phyloP scores from a whole-genome alignment of 2,888 invertebrate species.

The Operophtera brumata region DNA sequence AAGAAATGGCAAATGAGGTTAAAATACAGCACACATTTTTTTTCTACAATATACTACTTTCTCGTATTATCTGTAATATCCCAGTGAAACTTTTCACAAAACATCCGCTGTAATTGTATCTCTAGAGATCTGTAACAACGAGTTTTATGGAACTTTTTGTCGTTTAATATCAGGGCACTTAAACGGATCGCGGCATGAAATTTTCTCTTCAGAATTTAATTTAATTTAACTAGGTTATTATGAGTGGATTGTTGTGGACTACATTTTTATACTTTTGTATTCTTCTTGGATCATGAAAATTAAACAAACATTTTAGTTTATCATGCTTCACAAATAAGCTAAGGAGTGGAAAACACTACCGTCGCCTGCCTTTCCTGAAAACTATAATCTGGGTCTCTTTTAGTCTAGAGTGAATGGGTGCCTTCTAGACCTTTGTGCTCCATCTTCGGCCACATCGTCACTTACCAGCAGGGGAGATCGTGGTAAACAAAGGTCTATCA shows the following conservation, averaged over 20 bases:
- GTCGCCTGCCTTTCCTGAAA: too few species aligned
- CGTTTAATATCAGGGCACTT: conserved; percentile 34
- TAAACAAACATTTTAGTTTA: too few species aligned
- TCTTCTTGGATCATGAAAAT: background rate
- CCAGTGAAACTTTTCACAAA: conserved; percentile 28
- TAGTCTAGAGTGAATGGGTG: too few species aligned
- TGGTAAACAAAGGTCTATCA: too few species aligned
- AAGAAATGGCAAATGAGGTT: too few species aligned
- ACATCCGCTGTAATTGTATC: conserved; percentile 30
- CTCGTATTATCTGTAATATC: conserved; percentile 25
- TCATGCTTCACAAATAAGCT: too few species aligned
- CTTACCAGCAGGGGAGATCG: too few species aligned
- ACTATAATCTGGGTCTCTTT: too few species aligned
- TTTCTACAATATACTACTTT: background rate
- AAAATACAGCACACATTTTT: too few species aligned
- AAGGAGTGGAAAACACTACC: too few species aligned
- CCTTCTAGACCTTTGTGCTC: too few species aligned
- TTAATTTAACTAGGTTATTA: conserved; percentile 10
- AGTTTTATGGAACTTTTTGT: conserved; percentile 33
- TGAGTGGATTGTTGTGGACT: conserved; percentile 4
- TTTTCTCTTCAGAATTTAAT: conserved; percentile 18
- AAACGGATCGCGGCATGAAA: conserved; percentile 30
- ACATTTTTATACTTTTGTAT: background rate
- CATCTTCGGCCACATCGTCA: too few species aligned
- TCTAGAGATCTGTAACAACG: conserved; percentile 24